Percentiles rank a stretch among this genome's conserved stretches.
Evolutionary conservation across 2,113 vertebrate genomes (phyloP).

Genomic region (Pelecanus crispus): DNA sequence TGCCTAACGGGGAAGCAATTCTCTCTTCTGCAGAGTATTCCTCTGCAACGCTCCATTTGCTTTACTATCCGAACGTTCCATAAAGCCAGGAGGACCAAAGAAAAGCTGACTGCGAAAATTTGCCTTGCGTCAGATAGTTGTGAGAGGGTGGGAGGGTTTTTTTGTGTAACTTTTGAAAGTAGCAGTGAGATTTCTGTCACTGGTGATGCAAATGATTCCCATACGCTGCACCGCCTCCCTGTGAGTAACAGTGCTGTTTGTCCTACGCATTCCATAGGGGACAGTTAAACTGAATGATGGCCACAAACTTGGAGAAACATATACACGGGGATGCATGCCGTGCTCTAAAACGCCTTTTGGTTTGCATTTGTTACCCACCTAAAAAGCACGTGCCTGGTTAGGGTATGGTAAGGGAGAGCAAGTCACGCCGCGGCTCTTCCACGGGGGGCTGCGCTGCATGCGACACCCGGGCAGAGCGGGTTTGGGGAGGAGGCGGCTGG

Average conservation of each 20-base stretch:
- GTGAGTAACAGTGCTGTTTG: background rate
- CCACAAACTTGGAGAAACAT: background rate
- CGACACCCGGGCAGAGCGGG: background rate
- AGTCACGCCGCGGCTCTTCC: background rate
- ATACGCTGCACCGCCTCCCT: background rate
- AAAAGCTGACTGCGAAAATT: background rate
- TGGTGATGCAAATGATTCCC: constrained; percentile 19
- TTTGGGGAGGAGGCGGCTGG: background rate
- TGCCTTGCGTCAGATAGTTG: background rate
- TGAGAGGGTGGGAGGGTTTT: background rate
- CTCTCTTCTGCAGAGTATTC: background rate
- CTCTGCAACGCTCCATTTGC: background rate
- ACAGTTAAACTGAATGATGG: background rate
- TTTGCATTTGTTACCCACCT: background rate
- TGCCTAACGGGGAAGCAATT: background rate
- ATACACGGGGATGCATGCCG: background rate
- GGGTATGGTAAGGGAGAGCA: background rate
- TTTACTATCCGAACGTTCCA: background rate
- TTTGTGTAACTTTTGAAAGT: background rate
- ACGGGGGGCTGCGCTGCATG: background rate
- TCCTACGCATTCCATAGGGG: background rate
- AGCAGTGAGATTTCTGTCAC: background rate
- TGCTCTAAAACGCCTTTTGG: background rate
- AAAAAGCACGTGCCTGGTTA: background rate
- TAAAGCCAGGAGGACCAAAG: background rate